Conservation (phyloP, 2,113 vertebrate species). For the Martes martes region DNA sequence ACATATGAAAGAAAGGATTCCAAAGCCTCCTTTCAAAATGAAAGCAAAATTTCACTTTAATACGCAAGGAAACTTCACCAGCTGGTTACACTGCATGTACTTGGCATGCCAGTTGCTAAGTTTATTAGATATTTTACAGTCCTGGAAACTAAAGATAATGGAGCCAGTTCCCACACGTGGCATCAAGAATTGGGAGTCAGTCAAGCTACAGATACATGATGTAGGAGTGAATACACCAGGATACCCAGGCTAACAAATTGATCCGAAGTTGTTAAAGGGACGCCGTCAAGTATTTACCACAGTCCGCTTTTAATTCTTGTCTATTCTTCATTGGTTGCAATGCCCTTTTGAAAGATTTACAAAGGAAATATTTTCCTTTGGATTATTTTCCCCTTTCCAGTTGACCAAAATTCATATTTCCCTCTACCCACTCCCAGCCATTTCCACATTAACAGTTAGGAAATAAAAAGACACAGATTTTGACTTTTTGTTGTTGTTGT, state of each 20-base stretch:
- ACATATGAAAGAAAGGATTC: slow-evolving; percentile 50
- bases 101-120: slow-evolving; percentile 69
- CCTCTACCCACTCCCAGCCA: accelerated
- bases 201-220: slow-evolving; percentile 59
- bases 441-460: neutral
- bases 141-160: slow-evolving; percentile 77
- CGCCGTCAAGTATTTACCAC: neutral
- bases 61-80: slow-evolving; percentile 68
- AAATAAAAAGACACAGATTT: neutral
- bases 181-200: slow-evolving; percentile 67
- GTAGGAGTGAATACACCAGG: slow-evolving; percentile 54
- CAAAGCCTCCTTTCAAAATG: slow-evolving; percentile 67
- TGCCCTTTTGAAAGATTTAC: slow-evolving; percentile 52
- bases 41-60: slow-evolving; percentile 73
- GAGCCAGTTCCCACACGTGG: slow-evolving; percentile 64
- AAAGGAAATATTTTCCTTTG: neutral
- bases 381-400: neutral
- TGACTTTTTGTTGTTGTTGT: neutral
- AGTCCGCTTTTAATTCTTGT: slow-evolving; percentile 58
- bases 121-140: slow-evolving; percentile 79
- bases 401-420: neutral
- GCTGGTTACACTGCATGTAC: slow-evolving; percentile 69
- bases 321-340: slow-evolving; percentile 57
- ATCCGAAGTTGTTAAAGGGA: slow-evolving; percentile 64
- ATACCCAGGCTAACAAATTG: slow-evolving; percentile 66